Conservation (phyloP, 2,113 vertebrate genomes). For the Nansenia antarctica region DNA sequence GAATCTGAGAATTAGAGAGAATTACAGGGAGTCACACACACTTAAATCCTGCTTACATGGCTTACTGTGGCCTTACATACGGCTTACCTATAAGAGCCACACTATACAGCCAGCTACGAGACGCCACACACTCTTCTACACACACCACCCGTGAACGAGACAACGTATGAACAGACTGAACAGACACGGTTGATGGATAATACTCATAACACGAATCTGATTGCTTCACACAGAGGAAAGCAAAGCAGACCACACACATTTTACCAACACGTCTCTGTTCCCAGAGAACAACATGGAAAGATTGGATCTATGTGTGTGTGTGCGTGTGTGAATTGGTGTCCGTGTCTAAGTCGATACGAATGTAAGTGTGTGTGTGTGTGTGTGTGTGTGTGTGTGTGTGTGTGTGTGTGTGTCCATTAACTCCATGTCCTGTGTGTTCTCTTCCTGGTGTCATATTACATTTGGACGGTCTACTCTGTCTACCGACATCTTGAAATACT, state of each 20-base stretch:
- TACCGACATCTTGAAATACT: not conserved
- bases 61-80: too few species aligned
- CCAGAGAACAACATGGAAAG: not conserved
- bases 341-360: not conserved
- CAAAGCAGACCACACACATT: not conserved
- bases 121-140: not conserved
- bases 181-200: too few species aligned
- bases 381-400: not conserved
- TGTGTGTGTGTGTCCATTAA: not conserved
- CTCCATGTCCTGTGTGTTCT: conserved; percentile 2
- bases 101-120: too few species aligned
- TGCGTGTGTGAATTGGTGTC: not conserved
- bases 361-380: not conserved
- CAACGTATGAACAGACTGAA: too few species aligned
- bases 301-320: not conserved
- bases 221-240: not conserved
- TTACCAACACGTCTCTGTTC: not conserved
- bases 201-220: too few species aligned
- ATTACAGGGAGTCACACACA: too few species aligned
- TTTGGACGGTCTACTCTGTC: not conserved
- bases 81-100: too few species aligned
- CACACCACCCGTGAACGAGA: not conserved
- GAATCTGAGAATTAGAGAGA: too few species aligned
- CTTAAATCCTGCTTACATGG: not conserved
- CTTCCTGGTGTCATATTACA: not conserved